These are phyloP conservation scores for Pandion haliaetus DNA, from an alignment of 2,113 vertebrate species.

Conservation along the genomic window DNA sequence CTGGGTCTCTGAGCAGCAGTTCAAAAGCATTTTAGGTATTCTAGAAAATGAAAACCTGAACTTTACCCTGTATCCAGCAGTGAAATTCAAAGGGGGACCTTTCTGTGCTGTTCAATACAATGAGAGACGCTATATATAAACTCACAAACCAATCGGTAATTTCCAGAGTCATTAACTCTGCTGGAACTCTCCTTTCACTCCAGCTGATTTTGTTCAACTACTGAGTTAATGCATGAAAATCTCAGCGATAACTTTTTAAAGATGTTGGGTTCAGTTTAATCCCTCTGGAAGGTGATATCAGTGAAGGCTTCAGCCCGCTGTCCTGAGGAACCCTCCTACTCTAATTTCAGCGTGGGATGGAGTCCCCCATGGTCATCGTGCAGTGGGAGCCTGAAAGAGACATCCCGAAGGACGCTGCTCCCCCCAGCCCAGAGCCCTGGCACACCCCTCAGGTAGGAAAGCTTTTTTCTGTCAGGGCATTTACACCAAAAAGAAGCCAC, in stretches of 20 bases:
- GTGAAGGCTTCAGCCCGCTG: neutral
- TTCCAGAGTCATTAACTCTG: slow-evolving; percentile 45
- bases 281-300: neutral
- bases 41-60: slow-evolving; percentile 3
- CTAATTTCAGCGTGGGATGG: accelerated
- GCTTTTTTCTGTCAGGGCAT: neutral
- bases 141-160: slow-evolving; percentile 25
- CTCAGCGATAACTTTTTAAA: neutral
- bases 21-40: neutral
- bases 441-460: neutral
- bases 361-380: neutral
- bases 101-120: neutral
- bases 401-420: neutral
- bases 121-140: slow-evolving; percentile 30
- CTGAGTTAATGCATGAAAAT: slow-evolving; percentile 21
- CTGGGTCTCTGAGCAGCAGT: neutral
- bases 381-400: neutral
- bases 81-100: neutral
- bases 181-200: slow-evolving; percentile 33
- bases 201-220: slow-evolving; percentile 4
- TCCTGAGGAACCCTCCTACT: neutral
- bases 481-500: neutral
- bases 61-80: neutral
- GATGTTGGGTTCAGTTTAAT: slow-evolving; percentile 2
- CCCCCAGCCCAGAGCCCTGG: neutral